Percentiles rank a stretch among this genome's conserved stretches.
phyloP scores from a whole-genome alignment of 35 echinoderm and acorn worm genomes.

The Amphiura filiformis region DNA sequence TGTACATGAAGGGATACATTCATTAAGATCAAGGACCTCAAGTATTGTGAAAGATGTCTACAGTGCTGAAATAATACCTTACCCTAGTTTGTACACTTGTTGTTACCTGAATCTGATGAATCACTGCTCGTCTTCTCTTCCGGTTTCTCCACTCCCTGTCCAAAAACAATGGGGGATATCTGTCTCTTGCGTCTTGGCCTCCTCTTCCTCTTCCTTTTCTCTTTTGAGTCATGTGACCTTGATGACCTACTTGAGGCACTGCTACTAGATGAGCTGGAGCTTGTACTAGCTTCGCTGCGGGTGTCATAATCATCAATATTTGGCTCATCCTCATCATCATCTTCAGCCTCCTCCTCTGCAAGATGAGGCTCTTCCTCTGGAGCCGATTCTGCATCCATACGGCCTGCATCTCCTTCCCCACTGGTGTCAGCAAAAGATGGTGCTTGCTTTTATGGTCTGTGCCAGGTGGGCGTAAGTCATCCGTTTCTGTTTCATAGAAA shows the following conservation, averaged over 20 bases:
- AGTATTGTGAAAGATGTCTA: too few species aligned
- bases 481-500: background rate
- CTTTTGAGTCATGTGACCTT: background rate
- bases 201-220: background rate
- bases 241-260: background rate
- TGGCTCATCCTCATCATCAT: conserved; percentile 37
- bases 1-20: too few species aligned
- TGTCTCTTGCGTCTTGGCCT: conserved; percentile 1
- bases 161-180: conserved; percentile 53
- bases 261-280: conserved; percentile 6
- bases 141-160: background rate
- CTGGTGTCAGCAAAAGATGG: background rate
- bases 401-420: background rate
- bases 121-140: background rate
- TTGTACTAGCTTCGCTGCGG: conserved; percentile 88
- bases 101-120: background rate
- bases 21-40: too few species aligned
- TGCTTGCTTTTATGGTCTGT: background rate
- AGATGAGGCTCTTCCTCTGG: too few species aligned
- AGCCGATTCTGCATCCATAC: too few species aligned
- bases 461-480: background rate
- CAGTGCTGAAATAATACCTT: background rate
- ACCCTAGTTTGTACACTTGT: background rate
- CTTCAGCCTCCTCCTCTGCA: conserved; percentile 29
- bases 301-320: conserved; percentile 83